Conservation (phyloP, 2,888 invertebrate species). For the Linnaemya tessellans region DNA sequence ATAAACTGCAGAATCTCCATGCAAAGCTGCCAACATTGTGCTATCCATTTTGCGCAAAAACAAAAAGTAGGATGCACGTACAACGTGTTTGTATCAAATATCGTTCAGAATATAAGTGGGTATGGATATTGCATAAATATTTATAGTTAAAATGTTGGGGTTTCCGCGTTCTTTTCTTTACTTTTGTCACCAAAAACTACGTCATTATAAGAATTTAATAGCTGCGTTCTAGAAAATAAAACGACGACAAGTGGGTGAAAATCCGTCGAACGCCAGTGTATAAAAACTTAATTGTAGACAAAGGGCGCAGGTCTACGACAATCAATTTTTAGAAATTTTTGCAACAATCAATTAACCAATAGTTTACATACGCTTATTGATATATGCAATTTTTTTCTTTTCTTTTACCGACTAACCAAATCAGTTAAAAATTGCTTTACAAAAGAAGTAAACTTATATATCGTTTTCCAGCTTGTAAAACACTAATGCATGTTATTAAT, state of each 20-base stretch:
- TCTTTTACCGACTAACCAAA: not conserved
- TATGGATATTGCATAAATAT: constrained; percentile 3
- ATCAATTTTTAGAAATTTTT: constrained; percentile 4
- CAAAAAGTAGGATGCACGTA: not conserved
- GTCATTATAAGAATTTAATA: constrained; percentile 61
- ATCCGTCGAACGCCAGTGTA: constrained; percentile 75
- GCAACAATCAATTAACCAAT: not conserved
- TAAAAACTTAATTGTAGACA: constrained; percentile 2
- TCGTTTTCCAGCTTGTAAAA: not conserved
- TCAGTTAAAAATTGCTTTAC: not conserved
- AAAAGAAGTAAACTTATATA: not conserved
- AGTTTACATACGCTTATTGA: not conserved
- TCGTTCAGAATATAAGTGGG: not conserved
- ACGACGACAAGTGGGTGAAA: constrained; percentile 60
- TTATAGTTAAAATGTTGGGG: not conserved
- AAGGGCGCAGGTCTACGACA: constrained; percentile 56
- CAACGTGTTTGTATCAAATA: not conserved
- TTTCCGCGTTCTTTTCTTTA: not conserved
- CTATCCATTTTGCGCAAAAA: constrained; percentile 77
- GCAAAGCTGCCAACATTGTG: constrained; percentile 76
- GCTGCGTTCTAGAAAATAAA: constrained; percentile 20
- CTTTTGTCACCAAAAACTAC: constrained; percentile 40
- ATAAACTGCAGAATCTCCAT: constrained; percentile 66
- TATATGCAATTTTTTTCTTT: not conserved
- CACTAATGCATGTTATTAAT: not conserved